Base-by-base conservation (phyloP, 2,113 vertebrate genomes). In the Cynopterus brachyotis region DNA sequence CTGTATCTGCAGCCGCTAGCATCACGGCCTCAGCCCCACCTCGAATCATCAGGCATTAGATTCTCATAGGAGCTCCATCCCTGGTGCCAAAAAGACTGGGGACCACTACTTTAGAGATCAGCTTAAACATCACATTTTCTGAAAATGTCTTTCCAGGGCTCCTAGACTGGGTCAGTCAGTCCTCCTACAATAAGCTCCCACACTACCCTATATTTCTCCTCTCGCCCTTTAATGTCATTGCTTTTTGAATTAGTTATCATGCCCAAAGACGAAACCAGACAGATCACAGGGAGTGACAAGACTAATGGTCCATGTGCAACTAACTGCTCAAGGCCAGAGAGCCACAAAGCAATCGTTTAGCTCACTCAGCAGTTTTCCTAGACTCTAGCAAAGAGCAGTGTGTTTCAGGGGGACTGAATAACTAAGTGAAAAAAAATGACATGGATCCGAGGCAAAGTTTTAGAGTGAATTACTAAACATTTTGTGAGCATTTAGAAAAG, bases 261-360 rank as follows among this genome's bases (percentile, higher is more conserved):
- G 53, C 40, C 42, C 37, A 55, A 67, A 67, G 47, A 96, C 0
- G 2, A 83, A 7, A 30, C 40, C 6, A 30, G 47, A 75, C 8
- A 60, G 50, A 35, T 55, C 30, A 24, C 12, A 13, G 62, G 32
- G 8, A 60, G 15, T 10, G 16, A 55, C 53, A 64, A 81, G 82
- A 53, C 13, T 17, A 57, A 50, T 0, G 6, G 66, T 8, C 16
- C 15, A 7, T 0, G 0, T 2, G 9, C 20, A 78, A 55, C 15
- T 5, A 78, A 55, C 15, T 5, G 1, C 20, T 76, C 60, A 19
- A 35, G 8, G 20, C 37, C 12, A 37, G 3, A 62, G 17, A 26
- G 4, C 20, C 80, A 24, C 2, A 24, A 11, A 72, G n/a, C 59
- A 9, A 35, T 26, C 60, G 40, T 37, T 66, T 16, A 19, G 19